Percentiles rank a stretch among this genome's conserved stretches.
These are phyloP conservation scores for Drepana falcataria DNA, from an alignment of 2,888 invertebrate species.

Conservation along the genomic window DNA sequence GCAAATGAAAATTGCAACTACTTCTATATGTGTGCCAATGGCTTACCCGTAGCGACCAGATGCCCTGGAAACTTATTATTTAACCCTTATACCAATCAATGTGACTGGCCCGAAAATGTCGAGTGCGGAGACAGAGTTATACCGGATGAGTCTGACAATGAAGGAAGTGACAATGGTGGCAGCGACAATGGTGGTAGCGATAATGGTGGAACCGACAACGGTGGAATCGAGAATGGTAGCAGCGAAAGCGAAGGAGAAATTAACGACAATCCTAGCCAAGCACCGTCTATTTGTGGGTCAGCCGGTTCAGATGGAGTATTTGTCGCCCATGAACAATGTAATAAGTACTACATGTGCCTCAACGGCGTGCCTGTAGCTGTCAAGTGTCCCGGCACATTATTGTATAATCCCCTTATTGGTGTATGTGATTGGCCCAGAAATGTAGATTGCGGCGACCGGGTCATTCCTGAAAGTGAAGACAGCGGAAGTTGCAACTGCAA, in stretches of 20 bases:
- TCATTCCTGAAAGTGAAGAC: slow-evolving; percentile 11
- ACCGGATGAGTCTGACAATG: slow-evolving; percentile 5
- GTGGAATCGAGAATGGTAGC: slow-evolving; percentile 5
- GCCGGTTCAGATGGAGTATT: slow-evolving; percentile 28
- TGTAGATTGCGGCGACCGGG: slow-evolving; percentile 37
- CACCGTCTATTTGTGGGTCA: slow-evolving; percentile 22
- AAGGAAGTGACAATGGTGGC: slow-evolving; percentile 4
- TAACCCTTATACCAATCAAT: slow-evolving; percentile 60
- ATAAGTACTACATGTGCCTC: slow-evolving; percentile 37
- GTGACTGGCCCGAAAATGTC: slow-evolving; percentile 78
- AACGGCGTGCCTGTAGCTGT: slow-evolving; percentile 25
- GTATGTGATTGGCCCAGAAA: slow-evolving; percentile 36
- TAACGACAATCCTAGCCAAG: slow-evolving; percentile 18
- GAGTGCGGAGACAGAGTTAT: slow-evolving; percentile 55
- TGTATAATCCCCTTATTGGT: slow-evolving; percentile 28
- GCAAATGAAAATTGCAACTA: slow-evolving; percentile 22
- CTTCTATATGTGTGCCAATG: slow-evolving; percentile 78
- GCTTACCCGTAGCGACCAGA: slow-evolving; percentile 66
- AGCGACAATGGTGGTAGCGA: slow-evolving; percentile 11
- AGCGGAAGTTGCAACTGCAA: background rate
- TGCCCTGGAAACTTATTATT: slow-evolving; percentile 76
- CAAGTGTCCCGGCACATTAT: slow-evolving; percentile 25
- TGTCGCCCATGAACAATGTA: slow-evolving; percentile 39
- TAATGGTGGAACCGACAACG: slow-evolving; percentile 9
- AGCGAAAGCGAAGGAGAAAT: background rate